Base-by-base conservation (phyloP, 2,113 vertebrate species). In the Odontophorus gujanensis region DNA sequence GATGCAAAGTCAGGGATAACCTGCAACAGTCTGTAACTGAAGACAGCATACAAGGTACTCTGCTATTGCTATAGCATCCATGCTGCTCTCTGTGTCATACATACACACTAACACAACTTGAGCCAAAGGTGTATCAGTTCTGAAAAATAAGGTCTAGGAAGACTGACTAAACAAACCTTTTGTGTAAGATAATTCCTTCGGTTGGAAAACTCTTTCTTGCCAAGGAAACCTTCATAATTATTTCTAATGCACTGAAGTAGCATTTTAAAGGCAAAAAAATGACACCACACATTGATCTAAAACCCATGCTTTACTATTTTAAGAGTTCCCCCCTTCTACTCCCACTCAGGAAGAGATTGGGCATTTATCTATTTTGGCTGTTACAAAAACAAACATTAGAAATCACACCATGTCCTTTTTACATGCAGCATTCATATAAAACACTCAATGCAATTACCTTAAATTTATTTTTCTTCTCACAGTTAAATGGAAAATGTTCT, bases 381-480 rank as follows among this genome's bases (percentile, higher is more conserved):
- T 87, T 95, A 93, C 80, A 57, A 94, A 96, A 96, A 88, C 63
- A 96, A 97, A 92, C 73, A 90, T 90, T 93, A 96, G 80, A 93
- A 97, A 96, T 93, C 91, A 86, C 79, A 94, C 93, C 61, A 48
- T 86, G 96, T 96, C 75, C 92, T 95, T 90, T 96, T 96, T 94
- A 93, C 65, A 96, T 94, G 86, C 73, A 96, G 66, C n/a, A 91
- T 68, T 95, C 40, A 2, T 93, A 95, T 93, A 92, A 95, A 96
- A 92, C 81, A 78, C 80, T 77, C 78, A 92, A 93, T 87, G 91
- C 88, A 98, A 97, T 97, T 96, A 97, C 81, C 86, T 96, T 78
- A 87, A 95, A 97, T 96, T 96, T 97, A 96, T 96, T 97, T 98
- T 97, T 96, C 85, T 96, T 91, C 93, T 92, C 89, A 97, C 89